Evolutionary conservation across 2,113 vertebrate species (phyloP).

Genomic region (Rhagologus leucostigma): DNA sequence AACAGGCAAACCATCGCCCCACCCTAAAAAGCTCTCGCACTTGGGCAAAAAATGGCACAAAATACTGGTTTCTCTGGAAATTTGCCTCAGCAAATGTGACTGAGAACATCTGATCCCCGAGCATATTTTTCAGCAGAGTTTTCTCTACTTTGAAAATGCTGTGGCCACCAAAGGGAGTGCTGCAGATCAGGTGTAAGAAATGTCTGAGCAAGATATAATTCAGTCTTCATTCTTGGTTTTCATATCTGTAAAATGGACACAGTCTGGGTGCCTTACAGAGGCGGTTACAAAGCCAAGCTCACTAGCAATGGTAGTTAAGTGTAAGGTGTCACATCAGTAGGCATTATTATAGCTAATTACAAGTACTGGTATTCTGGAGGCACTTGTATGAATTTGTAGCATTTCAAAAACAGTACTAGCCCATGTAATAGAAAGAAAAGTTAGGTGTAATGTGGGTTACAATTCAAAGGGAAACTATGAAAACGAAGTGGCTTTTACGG

Average conservation of each 20-base stretch:
- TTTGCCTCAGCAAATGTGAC: not conserved
- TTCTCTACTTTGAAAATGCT: not conserved
- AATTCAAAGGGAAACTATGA: not conserved
- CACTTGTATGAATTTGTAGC: not conserved
- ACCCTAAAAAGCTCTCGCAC: not conserved
- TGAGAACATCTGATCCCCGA: not conserved
- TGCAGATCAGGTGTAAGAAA: not conserved
- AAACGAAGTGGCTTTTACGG: not conserved
- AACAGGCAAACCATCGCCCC: not conserved
- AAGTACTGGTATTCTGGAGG: not conserved
- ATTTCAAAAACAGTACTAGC: not conserved
- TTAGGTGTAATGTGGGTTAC: not conserved
- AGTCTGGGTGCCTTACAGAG: not conserved
- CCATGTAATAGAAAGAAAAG: not conserved
- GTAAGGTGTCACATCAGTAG: not conserved
- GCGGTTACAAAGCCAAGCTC: not conserved
- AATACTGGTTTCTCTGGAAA: not conserved
- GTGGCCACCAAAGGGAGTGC: not conserved
- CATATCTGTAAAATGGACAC: not conserved
- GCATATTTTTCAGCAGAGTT: not conserved
- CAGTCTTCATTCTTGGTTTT: not conserved
- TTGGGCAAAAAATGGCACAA: not conserved
- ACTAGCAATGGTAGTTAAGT: not conserved
- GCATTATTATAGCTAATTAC: not conserved
- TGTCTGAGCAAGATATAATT: not conserved